A percentile compares a stretch with the other conserved stretches of the same genome.
phyloP scores from a whole-genome alignment of 2,888 invertebrate genomes.

The Nemotelus nigrinus region DNA sequence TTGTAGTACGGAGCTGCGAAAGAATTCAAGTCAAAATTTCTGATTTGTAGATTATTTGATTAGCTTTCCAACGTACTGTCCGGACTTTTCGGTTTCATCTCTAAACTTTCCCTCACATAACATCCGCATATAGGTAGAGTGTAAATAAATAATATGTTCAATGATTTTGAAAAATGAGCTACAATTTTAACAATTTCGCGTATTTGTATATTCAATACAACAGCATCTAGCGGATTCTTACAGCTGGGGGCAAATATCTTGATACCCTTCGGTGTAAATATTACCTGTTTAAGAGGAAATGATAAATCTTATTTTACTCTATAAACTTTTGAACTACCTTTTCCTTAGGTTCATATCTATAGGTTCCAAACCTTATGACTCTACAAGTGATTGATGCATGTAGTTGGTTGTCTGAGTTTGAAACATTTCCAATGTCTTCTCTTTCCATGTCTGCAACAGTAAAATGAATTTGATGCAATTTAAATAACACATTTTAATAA shows the following conservation, averaged over 20 bases:
- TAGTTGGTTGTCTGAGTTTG: constrained; percentile 63
- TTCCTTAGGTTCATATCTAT: constrained; percentile 79
- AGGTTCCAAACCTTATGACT: constrained; percentile 85
- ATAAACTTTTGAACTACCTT: constrained; percentile 66
- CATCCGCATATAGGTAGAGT: constrained; percentile 75
- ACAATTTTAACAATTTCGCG: constrained; percentile 79
- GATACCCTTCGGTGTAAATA: constrained; percentile 69
- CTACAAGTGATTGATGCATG: constrained; percentile 75
- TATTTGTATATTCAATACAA: constrained; percentile 74
- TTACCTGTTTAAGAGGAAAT: constrained; percentile 63
- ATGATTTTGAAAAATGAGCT: constrained; percentile 78
- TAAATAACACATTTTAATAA: neutral
- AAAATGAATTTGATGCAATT: constrained; percentile 30
- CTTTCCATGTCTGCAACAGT: constrained; percentile 67
- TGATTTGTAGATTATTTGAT: neutral
- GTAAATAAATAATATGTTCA: constrained; percentile 85
- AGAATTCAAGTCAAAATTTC: neutral
- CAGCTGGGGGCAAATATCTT: constrained; percentile 72
- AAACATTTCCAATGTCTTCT: constrained; percentile 65
- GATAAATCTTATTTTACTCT: neutral
- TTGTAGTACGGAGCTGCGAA: constrained; percentile 69
- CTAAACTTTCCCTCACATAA: constrained; percentile 75
- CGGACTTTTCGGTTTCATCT: constrained; percentile 67
- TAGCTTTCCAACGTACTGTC: constrained; percentile 14
- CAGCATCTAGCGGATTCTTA: constrained; percentile 67